A percentile compares a stretch with the other conserved stretches of the same genome.
These are phyloP conservation scores for Leptocoma aspasia DNA, from an alignment of 2,113 vertebrate genomes.

Conservation along the genomic window DNA sequence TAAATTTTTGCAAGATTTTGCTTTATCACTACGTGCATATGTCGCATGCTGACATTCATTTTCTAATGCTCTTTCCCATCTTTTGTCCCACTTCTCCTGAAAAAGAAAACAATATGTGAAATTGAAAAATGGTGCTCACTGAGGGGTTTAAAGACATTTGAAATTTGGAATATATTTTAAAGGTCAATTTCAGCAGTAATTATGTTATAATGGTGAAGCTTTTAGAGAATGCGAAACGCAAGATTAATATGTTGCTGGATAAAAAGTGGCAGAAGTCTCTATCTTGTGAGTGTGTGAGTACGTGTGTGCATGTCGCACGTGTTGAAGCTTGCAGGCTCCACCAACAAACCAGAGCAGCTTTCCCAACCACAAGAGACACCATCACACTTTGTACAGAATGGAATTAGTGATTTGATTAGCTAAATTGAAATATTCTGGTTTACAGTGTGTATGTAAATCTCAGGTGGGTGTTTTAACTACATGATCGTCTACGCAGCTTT, in stretches of 20 bases:
- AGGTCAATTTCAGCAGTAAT: conserved; percentile 82
- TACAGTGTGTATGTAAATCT: neutral
- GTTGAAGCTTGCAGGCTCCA: neutral
- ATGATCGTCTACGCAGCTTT: neutral
- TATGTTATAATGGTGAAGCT: conserved; percentile 75
- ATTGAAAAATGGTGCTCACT: conserved; percentile 78
- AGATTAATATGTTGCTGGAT: conserved; percentile 56
- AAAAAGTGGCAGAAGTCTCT: conserved; percentile 31
- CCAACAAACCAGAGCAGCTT: neutral
- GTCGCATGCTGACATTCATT: conserved; percentile 55
- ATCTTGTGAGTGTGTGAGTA: neutral
- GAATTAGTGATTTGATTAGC: neutral
- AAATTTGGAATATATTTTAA: conserved; percentile 82
- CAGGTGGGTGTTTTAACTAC: neutral
- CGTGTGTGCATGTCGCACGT: neutral
- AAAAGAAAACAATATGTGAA: conserved; percentile 72
- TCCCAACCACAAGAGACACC: neutral
- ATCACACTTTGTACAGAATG: neutral
- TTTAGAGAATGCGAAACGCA: conserved; percentile 66
- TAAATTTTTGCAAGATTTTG: conserved; percentile 42
- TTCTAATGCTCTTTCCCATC: conserved; percentile 3
- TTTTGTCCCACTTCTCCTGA: conserved; percentile 11
- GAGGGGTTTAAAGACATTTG: conserved; percentile 80
- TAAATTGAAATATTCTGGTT: neutral
- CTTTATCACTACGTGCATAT: conserved; percentile 27